These are phyloP conservation scores for Cordilura impudica DNA, from an alignment of 2,888 invertebrate genomes.

Conservation along the genomic window DNA sequence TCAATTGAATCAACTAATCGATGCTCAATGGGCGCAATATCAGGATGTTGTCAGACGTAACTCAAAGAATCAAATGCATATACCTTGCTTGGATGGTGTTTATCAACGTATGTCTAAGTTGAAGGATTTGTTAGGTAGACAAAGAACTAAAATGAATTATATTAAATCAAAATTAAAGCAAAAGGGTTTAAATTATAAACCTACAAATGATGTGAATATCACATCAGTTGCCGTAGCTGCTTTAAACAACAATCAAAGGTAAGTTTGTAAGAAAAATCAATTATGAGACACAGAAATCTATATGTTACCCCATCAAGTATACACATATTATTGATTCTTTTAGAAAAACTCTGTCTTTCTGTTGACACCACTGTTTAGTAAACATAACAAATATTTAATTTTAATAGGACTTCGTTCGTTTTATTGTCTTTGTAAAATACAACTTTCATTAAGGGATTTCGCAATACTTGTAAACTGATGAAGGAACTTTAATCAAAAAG, in stretches of 20 bases:
- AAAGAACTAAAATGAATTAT: slow-evolving; percentile 78
- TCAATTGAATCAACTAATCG: slow-evolving; percentile 85
- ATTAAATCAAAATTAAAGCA: slow-evolving; percentile 74
- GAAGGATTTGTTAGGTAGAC: slow-evolving; percentile 83
- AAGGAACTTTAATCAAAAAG: no score
- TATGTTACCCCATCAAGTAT: neutral
- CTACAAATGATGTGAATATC: slow-evolving; percentile 50
- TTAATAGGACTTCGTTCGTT: no score
- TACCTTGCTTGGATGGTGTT: slow-evolving; percentile 85
- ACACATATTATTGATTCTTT: no score
- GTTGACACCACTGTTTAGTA: no score
- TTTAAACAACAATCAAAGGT: slow-evolving; percentile 55
- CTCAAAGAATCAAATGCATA: slow-evolving; percentile 73
- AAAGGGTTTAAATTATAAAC: slow-evolving; percentile 67
- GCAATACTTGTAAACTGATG: no score
- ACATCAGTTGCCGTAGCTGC: slow-evolving; percentile 33
- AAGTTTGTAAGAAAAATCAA: neutral
- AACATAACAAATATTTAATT: no score
- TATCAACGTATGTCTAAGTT: slow-evolving; percentile 89
- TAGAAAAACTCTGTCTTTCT: no score
- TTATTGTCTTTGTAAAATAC: no score
- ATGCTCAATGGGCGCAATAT: slow-evolving; percentile 86
- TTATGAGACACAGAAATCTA: no score
- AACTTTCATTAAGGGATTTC: no score
- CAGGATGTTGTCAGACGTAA: slow-evolving; percentile 79